Conservation (phyloP, 2,797 vertebrate genomes). For the Diceros bicornis region DNA sequence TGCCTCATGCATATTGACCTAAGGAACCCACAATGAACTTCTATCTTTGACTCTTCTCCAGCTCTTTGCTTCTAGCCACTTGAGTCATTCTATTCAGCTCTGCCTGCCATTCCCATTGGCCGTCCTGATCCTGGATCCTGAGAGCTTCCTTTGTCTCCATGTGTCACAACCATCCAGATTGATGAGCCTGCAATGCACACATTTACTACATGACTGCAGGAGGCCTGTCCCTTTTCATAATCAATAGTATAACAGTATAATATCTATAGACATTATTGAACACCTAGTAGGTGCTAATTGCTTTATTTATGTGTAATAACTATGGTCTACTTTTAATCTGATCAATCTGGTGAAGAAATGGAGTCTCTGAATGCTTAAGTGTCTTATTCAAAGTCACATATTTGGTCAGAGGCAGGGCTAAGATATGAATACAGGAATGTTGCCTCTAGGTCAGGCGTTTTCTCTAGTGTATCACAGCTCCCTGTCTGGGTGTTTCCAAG, state of each 20-base stretch:
- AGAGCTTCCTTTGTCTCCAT: neutral
- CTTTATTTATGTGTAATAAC: neutral
- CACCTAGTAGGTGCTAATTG: neutral
- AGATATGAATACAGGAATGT: neutral
- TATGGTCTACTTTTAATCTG: neutral
- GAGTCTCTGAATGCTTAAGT: neutral
- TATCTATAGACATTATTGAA: neutral
- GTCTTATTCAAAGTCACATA: neutral
- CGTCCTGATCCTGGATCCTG: neutral
- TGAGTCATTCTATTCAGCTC: neutral
- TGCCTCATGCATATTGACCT: neutral
- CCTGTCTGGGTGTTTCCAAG: neutral
- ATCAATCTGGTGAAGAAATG: neutral
- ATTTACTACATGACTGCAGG: neutral
- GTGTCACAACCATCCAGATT: neutral
- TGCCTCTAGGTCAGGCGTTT: neutral
- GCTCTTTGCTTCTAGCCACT: neutral
- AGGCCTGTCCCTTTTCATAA: neutral
- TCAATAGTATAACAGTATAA: neutral
- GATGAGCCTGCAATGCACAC: neutral
- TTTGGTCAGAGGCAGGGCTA: neutral
- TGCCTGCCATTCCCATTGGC: neutral
- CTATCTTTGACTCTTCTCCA: neutral
- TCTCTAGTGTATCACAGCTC: neutral
- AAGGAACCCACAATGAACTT: neutral